phyloP scores from a whole-genome alignment of 1,140 invertebrate genomes.

The Octopus sinensis region DNA sequence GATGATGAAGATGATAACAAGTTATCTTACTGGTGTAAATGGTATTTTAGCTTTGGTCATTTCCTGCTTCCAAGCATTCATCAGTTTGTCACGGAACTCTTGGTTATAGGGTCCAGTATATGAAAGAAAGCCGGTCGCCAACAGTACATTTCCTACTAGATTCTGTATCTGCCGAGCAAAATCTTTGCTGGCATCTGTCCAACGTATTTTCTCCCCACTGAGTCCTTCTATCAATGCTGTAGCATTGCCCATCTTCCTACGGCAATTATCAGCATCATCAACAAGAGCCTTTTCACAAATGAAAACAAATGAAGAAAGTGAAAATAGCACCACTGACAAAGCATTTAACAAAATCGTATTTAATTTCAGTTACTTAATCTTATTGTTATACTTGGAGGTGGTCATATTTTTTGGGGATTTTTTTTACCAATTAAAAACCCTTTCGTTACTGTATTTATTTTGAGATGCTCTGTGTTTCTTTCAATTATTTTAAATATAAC shows the following conservation, averaged over 20 bases:
- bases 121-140: constrained; percentile 89
- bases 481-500: no score
- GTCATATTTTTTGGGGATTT: no score
- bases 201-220: constrained; percentile 86
- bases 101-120: constrained; percentile 96
- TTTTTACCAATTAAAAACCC: no score
- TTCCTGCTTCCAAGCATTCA: constrained; percentile 79
- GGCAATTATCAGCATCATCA: constrained; percentile 85
- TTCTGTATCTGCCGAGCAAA: constrained; percentile 83
- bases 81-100: constrained; percentile 79
- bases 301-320: no score
- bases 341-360: no score
- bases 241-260: constrained; percentile 92
- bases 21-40: constrained; percentile 64
- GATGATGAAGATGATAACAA: no score
- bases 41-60: constrained; percentile 76
- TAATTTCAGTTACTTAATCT: no score
- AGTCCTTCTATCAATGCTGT: constrained; percentile 89
- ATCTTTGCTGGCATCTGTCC: constrained; percentile 92
- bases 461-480: no score
- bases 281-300: no score
- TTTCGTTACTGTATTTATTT: no score
- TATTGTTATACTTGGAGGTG: no score
- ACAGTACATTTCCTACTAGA: constrained; percentile 86
- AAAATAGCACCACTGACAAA: no score